These are phyloP conservation scores for Drosophila ogumai DNA, from an alignment of 1,140 invertebrate species.

Conservation along the genomic window DNA sequence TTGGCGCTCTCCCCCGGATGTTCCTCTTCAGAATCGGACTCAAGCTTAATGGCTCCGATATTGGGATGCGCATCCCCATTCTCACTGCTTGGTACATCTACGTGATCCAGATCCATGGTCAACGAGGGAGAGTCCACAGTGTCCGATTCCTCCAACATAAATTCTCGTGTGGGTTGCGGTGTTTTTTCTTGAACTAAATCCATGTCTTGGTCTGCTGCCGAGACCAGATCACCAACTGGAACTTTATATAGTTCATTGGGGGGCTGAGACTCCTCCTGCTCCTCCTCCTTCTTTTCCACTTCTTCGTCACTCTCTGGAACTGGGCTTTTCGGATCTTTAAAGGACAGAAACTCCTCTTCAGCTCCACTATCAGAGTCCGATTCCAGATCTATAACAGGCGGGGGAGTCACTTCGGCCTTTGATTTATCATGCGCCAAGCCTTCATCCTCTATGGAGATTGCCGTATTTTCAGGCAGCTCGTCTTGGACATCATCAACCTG, in stretches of 20 bases:
- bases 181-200: neutral
- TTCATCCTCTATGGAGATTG: neutral
- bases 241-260: neutral
- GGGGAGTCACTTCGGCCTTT: conserved; percentile 1
- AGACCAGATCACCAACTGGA: neutral
- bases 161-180: neutral
- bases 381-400: conserved; percentile 25
- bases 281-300: neutral
- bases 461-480: neutral
- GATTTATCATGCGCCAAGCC: neutral
- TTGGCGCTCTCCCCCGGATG: neutral
- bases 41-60: conserved; percentile 44
- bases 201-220: neutral
- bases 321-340: conserved; percentile 21
- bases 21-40: conserved; percentile 52
- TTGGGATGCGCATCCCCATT: neutral
- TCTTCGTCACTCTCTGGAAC: neutral
- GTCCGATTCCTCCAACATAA: conserved; percentile 22
- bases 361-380: conserved; percentile 9
- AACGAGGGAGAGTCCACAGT: conserved; percentile 37
- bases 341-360: conserved; percentile 20
- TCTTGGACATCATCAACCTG: neutral
- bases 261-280: neutral
- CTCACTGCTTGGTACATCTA: conserved; percentile 26
- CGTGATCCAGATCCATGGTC: conserved; percentile 48